Conservation (phyloP, 2,888 invertebrate genomes). For the Zhuqinia jingwanae region DNA sequence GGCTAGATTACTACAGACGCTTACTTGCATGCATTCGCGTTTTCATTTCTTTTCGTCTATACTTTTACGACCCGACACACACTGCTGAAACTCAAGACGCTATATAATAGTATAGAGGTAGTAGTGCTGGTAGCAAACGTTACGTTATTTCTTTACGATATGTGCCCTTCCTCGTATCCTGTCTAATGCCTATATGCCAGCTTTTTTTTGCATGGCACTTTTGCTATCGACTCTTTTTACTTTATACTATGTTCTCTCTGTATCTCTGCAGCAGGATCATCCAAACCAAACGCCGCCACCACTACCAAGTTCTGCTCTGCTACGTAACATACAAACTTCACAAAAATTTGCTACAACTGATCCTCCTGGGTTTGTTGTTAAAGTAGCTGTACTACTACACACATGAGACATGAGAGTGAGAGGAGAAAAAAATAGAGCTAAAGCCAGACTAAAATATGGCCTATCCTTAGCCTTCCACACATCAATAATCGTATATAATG, state of each 20-base stretch:
- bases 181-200: background rate
- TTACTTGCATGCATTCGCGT: background rate
- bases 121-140: background rate
- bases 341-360: conserved; percentile 1
- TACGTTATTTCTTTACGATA: background rate
- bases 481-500: conserved; percentile 16
- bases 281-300: background rate
- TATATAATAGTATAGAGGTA: background rate
- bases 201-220: background rate
- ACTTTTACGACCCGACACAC: conserved; percentile 6
- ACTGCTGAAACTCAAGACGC: background rate
- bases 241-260: background rate
- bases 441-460: background rate
- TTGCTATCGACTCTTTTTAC: too few relatives aligned
- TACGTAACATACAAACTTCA: background rate
- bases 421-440: background rate
- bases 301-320: background rate
- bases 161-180: conserved; percentile 64
- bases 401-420: background rate
- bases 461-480: background rate
- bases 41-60: background rate
- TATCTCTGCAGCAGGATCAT: background rate
- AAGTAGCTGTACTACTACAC: background rate
- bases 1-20: background rate
- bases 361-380: conserved; percentile 7